phyloP scores from a whole-genome alignment of 2,888 invertebrate species.

The Sarcophaga subvicina region DNA sequence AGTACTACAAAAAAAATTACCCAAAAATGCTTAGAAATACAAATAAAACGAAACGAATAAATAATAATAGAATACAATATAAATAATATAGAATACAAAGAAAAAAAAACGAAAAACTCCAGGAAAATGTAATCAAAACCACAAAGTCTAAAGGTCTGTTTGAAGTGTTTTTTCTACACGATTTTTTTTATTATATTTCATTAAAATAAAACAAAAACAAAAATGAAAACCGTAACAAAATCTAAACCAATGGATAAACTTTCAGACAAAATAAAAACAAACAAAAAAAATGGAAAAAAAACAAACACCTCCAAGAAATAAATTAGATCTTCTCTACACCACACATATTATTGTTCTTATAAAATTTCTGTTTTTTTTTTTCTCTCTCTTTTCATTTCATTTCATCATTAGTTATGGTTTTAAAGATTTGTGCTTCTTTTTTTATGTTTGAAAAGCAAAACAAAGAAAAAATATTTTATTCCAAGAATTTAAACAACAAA shows the following conservation, averaged over 20 bases:
- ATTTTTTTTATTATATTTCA: neutral
- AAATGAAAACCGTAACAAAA: slow-evolving; percentile 39
- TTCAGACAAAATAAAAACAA: neutral
- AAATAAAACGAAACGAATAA: neutral
- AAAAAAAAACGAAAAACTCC: slow-evolving; percentile 5
- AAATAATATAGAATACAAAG: neutral
- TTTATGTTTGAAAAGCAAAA: neutral
- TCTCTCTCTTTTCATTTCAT: slow-evolving; percentile 11
- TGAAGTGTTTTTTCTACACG: slow-evolving; percentile 9
- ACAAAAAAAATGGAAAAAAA: no score
- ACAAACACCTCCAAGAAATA: neutral
- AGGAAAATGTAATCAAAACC: slow-evolving; percentile 49
- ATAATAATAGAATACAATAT: neutral
- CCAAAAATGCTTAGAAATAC: slow-evolving; percentile 2
- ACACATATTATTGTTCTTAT: slow-evolving; percentile 9
- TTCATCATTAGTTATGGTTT: slow-evolving; percentile 59
- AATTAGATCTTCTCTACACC: slow-evolving; percentile 12
- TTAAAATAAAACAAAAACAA: neutral
- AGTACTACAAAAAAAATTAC: neutral
- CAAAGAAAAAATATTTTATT: slow-evolving; percentile 30
- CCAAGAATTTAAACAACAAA: slow-evolving; percentile 26
- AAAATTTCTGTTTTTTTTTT: slow-evolving; percentile 10
- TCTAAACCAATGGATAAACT: neutral
- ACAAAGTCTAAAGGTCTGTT: slow-evolving; percentile 51
- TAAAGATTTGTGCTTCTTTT: slow-evolving; percentile 9